Evolutionary conservation across 2,113 vertebrate genomes (phyloP).

Genomic region (Eupsittula cactorum): DNA sequence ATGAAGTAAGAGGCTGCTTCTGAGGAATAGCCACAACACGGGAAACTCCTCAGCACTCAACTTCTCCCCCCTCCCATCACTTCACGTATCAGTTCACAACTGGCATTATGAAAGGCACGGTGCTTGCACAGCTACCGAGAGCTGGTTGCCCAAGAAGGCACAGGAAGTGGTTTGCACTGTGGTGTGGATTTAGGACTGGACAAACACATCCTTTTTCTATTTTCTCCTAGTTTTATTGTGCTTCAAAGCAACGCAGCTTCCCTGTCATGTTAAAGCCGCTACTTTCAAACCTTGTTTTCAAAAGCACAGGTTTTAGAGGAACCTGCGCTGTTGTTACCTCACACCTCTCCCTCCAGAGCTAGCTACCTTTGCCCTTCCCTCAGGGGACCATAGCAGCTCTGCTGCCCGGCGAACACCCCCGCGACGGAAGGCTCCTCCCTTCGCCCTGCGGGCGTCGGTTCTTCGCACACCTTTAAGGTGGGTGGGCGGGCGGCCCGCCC

Average conservation of each 20-base stretch:
- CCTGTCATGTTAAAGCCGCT: no score
- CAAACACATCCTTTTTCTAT: no score
- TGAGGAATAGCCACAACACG: rapidly evolving
- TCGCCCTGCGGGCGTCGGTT: not conserved
- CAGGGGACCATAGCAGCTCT: no score
- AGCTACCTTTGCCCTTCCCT: not conserved
- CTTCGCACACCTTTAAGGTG: rapidly evolving
- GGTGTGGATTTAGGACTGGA: no score
- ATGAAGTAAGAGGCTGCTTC: not conserved
- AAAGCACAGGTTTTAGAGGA: no score
- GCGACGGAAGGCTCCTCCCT: not conserved
- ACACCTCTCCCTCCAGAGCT: no score
- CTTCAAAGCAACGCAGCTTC: not conserved
- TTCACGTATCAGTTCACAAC: not conserved
- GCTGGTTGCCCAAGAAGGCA: rapidly evolving
- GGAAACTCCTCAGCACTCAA: rapidly evolving
- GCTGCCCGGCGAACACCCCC: no score
- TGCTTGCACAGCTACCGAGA: rapidly evolving
- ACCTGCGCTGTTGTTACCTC: rapidly evolving
- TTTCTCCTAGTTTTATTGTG: rapidly evolving
- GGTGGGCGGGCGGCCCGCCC: no score
- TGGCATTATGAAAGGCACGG: not conserved
- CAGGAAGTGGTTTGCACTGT: rapidly evolving
- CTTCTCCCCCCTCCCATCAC: rapidly evolving
- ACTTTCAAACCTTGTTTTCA: no score